Base-by-base conservation (phyloP, 2,797 vertebrate species). In the Buphagus erythrorhynchus region DNA sequence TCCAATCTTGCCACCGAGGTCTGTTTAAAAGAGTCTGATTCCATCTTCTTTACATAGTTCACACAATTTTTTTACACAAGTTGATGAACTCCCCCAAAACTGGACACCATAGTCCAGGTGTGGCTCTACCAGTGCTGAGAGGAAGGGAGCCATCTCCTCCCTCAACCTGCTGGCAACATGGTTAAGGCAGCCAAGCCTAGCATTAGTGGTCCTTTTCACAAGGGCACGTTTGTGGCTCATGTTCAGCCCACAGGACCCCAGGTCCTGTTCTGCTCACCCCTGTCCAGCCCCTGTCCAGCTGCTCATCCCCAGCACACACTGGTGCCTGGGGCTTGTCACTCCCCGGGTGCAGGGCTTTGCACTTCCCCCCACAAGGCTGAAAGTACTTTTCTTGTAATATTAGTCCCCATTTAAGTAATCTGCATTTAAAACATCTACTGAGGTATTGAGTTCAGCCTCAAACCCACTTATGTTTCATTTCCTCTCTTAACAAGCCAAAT, bases 141-240 rank as follows among this genome's bases (percentile, higher is more conserved):
- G 11, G 26, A 79, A 28, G 9, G 10, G 24, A 48, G 25, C 5
- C 17, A 36, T 31, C 46, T 31, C 13, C 5, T 59, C 33, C 36
- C 6, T 42, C 3, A 7, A 6, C 6, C 31, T 61, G 12, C 42
- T 55, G 45, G 40, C 40, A 16, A 40, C 15, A 40, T 40, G 40
- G 11, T 18, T 12, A n/a, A 28, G 5, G 6, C 46, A 78, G 22
- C 48, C 58, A 17, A 77, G 38, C 16, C 25, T 5, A 26, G 6
- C 21, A 19, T 14, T 7, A 38, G 8, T 13, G 0, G 1, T 52
- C 11, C 1, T 72, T 22, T 42, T 21, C 0, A 0, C 40, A 20
- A 31, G 33, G 26, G 5, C 38, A 19, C 5, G 0, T 18, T 49
- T 14, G 22, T 26, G 76, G 22, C n/a, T 74, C 18, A 1, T 2